These are phyloP conservation scores for Burhinus bistriatus DNA, from an alignment of 2,113 vertebrate species.

Conservation along the genomic window DNA sequence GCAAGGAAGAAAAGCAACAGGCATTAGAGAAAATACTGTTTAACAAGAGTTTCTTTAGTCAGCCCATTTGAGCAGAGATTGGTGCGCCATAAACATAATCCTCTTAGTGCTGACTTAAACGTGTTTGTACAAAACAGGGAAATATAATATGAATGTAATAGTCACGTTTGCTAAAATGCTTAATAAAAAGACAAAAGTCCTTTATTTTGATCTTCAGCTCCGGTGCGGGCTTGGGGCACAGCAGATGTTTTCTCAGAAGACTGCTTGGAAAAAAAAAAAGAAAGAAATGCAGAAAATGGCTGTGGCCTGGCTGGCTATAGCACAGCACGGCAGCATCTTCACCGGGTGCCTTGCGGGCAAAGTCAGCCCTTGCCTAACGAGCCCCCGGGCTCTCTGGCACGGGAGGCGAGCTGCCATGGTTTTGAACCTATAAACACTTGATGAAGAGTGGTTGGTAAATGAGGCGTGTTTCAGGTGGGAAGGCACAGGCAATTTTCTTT, in stretches of 20 bases:
- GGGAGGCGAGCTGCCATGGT: rapidly evolving
- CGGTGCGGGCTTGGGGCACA: background rate
- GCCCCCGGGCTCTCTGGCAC: rapidly evolving
- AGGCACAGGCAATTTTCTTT: background rate
- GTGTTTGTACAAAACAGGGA: slow-evolving; percentile 78
- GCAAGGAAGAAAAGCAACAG: slow-evolving; percentile 67
- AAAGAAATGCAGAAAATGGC: background rate
- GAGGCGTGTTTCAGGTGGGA: background rate
- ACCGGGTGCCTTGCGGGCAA: rapidly evolving
- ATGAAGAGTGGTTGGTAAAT: background rate
- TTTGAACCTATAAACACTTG: background rate
- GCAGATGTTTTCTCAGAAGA: slow-evolving; percentile 58
- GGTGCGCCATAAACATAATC: slow-evolving; percentile 68
- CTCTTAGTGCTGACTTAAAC: slow-evolving; percentile 74
- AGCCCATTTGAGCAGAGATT: slow-evolving; percentile 58
- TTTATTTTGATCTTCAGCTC: slow-evolving; percentile 59
- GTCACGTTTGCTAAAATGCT: slow-evolving; percentile 68
- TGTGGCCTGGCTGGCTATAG: background rate
- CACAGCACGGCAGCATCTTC: background rate
- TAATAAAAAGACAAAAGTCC: slow-evolving; percentile 70
- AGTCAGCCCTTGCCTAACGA: background rate
- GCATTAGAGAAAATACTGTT: slow-evolving; percentile 75
- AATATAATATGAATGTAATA: slow-evolving; percentile 72
- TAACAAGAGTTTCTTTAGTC: slow-evolving; percentile 75
- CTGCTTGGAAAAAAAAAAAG: background rate